Percentiles rank a stretch among this genome's conserved stretches.
Evolutionary conservation across 2,113 vertebrate species (phyloP).

Genomic region (Ailuropoda melanoleuca): DNA sequence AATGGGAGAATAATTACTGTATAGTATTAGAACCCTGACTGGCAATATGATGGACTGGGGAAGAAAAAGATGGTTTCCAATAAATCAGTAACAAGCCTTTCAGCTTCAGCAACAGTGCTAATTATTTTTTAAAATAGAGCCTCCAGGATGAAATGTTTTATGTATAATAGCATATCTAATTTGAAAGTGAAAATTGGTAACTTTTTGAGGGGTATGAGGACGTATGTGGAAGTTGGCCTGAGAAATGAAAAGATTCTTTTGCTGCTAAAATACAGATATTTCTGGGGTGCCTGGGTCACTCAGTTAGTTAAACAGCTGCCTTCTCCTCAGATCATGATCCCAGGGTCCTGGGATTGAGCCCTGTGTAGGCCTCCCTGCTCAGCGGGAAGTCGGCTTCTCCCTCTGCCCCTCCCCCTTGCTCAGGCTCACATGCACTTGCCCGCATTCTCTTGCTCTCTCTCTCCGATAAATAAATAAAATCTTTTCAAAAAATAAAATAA

Average conservation of each 20-base stretch:
- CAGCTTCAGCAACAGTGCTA: not conserved
- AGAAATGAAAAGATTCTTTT: constrained; percentile 52
- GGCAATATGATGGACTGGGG: not conserved
- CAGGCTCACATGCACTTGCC: not conserved
- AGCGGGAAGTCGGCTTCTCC: not conserved
- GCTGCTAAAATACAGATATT: constrained; percentile 11
- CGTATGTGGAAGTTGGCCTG: not conserved
- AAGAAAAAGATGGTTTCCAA: not conserved
- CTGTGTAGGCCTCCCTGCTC: not conserved
- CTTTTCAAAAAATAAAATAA: not conserved
- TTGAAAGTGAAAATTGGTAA: constrained; percentile 37
- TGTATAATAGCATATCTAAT: constrained; percentile 3
- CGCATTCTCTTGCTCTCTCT: too few species aligned
- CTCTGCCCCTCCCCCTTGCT: not conserved
- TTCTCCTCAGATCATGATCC: not conserved
- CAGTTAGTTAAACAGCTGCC: not conserved
- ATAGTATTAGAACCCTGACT: not conserved
- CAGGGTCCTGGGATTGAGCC: not conserved
- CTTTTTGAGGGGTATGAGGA: not conserved
- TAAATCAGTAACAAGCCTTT: constrained; percentile 13
- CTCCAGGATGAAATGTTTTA: not conserved
- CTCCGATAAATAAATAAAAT: not conserved
- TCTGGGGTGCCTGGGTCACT: not conserved
- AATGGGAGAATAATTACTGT: constrained; percentile 5
- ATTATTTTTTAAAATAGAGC: not conserved